These are phyloP conservation scores for Syrmaticus mikado DNA, from an alignment of 2,113 vertebrate species.

Conservation along the genomic window DNA sequence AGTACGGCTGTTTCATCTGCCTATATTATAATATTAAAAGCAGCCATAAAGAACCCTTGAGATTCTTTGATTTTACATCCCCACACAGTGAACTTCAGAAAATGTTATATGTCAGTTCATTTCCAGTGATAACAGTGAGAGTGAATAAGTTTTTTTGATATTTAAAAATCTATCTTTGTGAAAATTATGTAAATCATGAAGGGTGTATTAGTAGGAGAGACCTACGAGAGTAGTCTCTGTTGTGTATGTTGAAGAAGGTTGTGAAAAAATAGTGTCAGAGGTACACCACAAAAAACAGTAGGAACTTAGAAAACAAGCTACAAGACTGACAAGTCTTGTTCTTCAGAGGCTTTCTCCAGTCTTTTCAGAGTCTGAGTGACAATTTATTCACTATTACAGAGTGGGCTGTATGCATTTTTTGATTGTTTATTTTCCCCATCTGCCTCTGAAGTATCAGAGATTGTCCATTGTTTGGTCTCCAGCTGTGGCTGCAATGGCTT, in stretches of 20 bases:
- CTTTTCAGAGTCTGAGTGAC: background rate
- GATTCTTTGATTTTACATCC: background rate
- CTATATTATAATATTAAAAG: background rate
- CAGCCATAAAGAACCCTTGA: background rate
- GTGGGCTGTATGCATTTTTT: background rate
- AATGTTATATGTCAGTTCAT: background rate
- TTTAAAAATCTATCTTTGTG: background rate
- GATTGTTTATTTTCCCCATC: conserved; percentile 22
- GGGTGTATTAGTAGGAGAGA: background rate
- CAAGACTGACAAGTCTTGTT: background rate
- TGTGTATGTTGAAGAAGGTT: background rate
- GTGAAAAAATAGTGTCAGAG: background rate
- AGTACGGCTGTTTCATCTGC: background rate
- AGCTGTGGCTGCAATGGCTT: conserved; percentile 5
- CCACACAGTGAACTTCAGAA: background rate
- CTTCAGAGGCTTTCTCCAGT: background rate
- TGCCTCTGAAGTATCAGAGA: background rate
- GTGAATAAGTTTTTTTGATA: background rate
- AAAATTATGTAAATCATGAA: background rate
- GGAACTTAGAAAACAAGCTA: background rate
- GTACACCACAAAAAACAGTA: background rate
- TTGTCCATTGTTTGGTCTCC: conserved; percentile 30
- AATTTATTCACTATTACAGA: background rate
- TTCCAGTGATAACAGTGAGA: accelerated
- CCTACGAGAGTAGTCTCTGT: background rate